Conservation (phyloP, 2,797 vertebrate species). For the Morus bassanus region DNA sequence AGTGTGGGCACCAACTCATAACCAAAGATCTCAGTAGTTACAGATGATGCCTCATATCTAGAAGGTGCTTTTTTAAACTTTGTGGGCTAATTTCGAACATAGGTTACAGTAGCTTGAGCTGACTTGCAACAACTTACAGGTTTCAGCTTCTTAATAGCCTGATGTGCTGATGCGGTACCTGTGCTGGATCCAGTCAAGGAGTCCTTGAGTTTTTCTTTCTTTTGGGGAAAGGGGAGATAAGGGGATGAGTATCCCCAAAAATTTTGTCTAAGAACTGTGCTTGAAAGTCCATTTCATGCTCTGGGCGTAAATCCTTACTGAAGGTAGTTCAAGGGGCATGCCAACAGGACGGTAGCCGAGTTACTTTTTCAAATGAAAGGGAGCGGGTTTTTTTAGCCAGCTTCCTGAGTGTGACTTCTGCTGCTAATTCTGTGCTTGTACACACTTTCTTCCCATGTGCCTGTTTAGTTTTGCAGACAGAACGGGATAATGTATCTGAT, state of each 20-base stretch:
- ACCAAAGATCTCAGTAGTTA: neutral
- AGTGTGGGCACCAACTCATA: neutral
- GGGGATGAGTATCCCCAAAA: neutral
- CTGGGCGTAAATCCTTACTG: neutral
- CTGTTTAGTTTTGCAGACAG: neutral
- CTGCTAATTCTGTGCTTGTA: neutral
- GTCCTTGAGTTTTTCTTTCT: neutral
- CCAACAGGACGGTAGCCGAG: neutral
- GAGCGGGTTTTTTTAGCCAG: neutral
- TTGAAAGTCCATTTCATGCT: neutral
- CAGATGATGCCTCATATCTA: neutral
- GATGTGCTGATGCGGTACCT: neutral
- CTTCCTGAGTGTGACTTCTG: neutral
- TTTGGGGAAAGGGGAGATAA: neutral
- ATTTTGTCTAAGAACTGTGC: neutral
- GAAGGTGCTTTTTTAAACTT: neutral
- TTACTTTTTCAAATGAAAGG: neutral
- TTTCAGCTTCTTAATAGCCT: neutral
- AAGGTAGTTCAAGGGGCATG: neutral
- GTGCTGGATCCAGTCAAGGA: neutral
- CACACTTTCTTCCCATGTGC: neutral
- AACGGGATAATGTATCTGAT: neutral
- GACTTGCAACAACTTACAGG: neutral
- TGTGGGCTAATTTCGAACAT: neutral
- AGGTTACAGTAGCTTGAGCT: neutral